Evolutionary conservation across 2,888 invertebrate genomes (phyloP).

Genomic region (Cataglyphis albicans): DNA sequence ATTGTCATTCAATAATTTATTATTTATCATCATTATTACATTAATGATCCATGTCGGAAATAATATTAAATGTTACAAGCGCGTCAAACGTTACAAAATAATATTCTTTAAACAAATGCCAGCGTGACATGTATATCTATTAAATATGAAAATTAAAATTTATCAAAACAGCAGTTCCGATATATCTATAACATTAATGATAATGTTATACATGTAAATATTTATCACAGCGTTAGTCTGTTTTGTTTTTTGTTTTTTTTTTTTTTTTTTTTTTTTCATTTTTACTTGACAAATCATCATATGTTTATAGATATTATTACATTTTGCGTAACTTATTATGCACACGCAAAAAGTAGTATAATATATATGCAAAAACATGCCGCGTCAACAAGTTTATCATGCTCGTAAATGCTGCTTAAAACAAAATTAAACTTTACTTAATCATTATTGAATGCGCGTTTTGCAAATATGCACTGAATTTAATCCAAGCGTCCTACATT

Average conservation of each 20-base stretch:
- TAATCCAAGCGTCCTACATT: neutral
- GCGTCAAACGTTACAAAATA: slow-evolving; percentile 14
- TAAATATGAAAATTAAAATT: neutral
- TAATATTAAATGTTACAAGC: slow-evolving; percentile 38
- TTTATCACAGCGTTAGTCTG: neutral
- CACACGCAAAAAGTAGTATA: neutral
- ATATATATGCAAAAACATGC: neutral
- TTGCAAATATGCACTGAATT: slow-evolving; percentile 20
- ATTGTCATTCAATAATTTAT: slow-evolving; percentile 24
- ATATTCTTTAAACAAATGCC: slow-evolving; percentile 29
- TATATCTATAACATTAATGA: neutral
- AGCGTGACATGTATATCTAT: neutral
- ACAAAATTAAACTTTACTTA: slow-evolving; percentile 8
- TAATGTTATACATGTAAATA: neutral
- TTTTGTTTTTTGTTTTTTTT: neutral
- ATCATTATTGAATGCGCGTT: slow-evolving; percentile 5
- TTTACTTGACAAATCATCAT: neutral
- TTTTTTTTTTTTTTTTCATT: neutral
- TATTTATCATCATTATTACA: slow-evolving; percentile 37
- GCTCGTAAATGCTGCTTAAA: slow-evolving; percentile 1
- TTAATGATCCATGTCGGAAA: slow-evolving; percentile 21
- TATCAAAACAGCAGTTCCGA: neutral
- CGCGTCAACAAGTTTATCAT: neutral
- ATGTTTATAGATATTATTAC: neutral
- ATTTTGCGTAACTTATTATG: neutral